Conservation (phyloP, 1,140 invertebrate species). For the Plectrocnemia conspersa region DNA sequence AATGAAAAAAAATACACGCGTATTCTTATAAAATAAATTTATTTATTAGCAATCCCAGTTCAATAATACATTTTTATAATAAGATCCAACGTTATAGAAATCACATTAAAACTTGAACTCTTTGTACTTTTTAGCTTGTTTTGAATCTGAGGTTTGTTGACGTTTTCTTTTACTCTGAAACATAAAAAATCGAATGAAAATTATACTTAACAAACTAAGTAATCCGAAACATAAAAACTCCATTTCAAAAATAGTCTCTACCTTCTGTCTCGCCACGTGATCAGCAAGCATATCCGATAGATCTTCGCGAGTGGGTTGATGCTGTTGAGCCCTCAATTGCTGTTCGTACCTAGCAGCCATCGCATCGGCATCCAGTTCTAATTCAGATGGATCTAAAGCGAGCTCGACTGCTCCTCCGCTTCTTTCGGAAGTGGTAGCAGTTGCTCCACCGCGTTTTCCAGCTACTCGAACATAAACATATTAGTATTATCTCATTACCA, state of each 20-base stretch:
- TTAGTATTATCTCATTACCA: neutral
- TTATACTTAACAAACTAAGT: slow-evolving; percentile 15
- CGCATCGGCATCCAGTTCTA: slow-evolving; percentile 92
- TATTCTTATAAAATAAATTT: no score
- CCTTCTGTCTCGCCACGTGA: slow-evolving; percentile 92
- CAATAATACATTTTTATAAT: no score
- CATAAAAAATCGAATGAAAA: slow-evolving; percentile 39
- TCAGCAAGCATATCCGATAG: slow-evolving; percentile 98
- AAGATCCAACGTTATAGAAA: no score
- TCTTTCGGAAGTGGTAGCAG: slow-evolving; percentile 41
- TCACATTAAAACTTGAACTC: slow-evolving; percentile 90
- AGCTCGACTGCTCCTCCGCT: slow-evolving; percentile 79
- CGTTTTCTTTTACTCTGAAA: slow-evolving; percentile 87
- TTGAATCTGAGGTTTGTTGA: slow-evolving; percentile 81
- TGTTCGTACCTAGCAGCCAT: slow-evolving; percentile 97
- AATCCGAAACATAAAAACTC: neutral
- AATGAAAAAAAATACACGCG: no score
- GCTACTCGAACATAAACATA: slow-evolving; percentile 31
- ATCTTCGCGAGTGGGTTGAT: slow-evolving; percentile 86
- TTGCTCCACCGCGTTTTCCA: slow-evolving; percentile 36
- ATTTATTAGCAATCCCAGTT: no score
- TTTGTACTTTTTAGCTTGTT: slow-evolving; percentile 93
- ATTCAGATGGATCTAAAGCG: slow-evolving; percentile 93
- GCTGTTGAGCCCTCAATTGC: slow-evolving; percentile 87
- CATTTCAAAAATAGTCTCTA: slow-evolving; percentile 37